Evolutionary conservation across 92 coral and sea anemone species (phyloP), one percentile per base, ranked within the genome.

Genomic region (Bergia puertoricense): DNA sequence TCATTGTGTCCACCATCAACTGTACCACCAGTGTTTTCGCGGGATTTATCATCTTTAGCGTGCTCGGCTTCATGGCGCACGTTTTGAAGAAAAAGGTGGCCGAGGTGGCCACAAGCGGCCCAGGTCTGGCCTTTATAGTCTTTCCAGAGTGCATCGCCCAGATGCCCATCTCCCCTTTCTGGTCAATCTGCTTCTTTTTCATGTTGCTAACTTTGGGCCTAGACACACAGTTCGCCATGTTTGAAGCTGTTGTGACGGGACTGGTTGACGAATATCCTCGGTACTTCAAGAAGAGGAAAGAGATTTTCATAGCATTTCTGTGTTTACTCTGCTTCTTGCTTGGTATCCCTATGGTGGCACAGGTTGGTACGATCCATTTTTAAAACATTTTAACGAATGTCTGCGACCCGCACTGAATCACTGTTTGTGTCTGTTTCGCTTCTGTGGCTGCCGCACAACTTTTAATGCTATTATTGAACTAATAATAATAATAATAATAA

Each of bases 151-250:
- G 97, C 81, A 94, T 97, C 69, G 98, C 99, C 9, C 99, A 97
- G 94, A 97, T 97, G 99, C 99, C 99, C 6, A 93, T 97, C 88
- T 97, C 99, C 3, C 99, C 99, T 2, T 92, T 97, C 81, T 97
- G 99, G 99, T 90, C 99, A 38, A 89, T 97, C 87, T 83, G 93
- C 83, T 97, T 97, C 90, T 96, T 96, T 90, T 96, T 97, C 94
- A 97, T 97, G 99, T 66, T 97, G 93, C 81, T 97, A 16, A 97
- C 99, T 6, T 85, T 97, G 81, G 99, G 99, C 11, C 92, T 97
- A n/a, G 99, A 97, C 85, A 97, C 99, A 8, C 99, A 97, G 96
- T 97, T 97, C 88, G 99, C 99, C 89, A 97, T 97, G 99, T 93
- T 97, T 87, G 99, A 97, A 84, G 99, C 99, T 3, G 99, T 97